Evolutionary conservation across 2,888 invertebrate genomes (phyloP).

Genomic region (Drosophila ustulata): DNA sequence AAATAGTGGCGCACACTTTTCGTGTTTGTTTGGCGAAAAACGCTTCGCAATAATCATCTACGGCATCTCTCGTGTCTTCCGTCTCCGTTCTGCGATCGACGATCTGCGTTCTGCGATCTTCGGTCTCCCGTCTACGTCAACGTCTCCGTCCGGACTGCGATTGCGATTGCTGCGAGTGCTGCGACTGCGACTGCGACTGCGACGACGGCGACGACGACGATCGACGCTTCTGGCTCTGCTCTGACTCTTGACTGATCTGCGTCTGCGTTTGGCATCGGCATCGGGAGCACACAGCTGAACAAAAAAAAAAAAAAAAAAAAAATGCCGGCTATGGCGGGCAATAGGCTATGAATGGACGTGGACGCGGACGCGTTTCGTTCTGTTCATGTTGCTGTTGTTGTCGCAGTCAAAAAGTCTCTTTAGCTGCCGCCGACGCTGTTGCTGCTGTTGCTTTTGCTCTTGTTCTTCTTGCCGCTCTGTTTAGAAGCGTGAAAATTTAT

Average conservation of each 20-base stretch:
- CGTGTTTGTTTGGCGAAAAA: conserved; percentile 56
- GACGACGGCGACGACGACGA: conserved; percentile 29
- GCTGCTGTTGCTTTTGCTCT: conserved; percentile 39
- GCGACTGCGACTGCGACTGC: conserved; percentile 28
- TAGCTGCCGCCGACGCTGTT: conserved; percentile 35
- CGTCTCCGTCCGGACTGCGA: conserved; percentile 55
- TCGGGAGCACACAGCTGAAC: conserved; percentile 43
- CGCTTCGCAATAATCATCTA: conserved; percentile 37
- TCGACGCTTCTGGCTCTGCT: conserved; percentile 25
- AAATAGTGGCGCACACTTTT: conserved; percentile 64
- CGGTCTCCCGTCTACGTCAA: conserved; percentile 32
- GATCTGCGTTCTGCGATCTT: conserved; percentile 18
- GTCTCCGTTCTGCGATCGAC: conserved; percentile 12
- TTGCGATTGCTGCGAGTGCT: conserved; percentile 23
- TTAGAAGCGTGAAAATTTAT: conserved; percentile 80
- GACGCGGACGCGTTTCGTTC: conserved; percentile 25
- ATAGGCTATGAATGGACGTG: conserved; percentile 65
- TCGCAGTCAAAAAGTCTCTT: conserved; percentile 73
- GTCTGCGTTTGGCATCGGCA: conserved; percentile 62
- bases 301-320: conserved; percentile 6
- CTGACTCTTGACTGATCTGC: conserved; percentile 64
- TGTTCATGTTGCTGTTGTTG: conserved; percentile 54
- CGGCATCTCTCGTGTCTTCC: conserved; percentile 35
- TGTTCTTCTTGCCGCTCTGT: conserved; percentile 66
- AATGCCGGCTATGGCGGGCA: conserved; percentile 40